These are phyloP conservation scores for Bombus vancouverensis DNA, from an alignment of 1,140 invertebrate species.

Conservation along the genomic window DNA sequence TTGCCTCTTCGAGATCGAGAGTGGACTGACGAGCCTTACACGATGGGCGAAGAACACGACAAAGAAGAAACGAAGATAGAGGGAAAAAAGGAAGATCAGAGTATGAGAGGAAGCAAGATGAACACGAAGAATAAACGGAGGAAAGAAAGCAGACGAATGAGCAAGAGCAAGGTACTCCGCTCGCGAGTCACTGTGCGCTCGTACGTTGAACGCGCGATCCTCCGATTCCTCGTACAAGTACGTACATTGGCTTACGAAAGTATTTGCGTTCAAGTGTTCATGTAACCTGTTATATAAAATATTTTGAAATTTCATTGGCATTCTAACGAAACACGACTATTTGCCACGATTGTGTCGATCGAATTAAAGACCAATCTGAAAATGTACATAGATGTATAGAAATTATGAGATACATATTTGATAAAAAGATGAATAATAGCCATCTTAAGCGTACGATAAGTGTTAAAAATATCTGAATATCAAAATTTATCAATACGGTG, in stretches of 20 bases:
- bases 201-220: neutral
- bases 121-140: neutral
- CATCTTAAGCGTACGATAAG: too few species aligned
- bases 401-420: too few species aligned
- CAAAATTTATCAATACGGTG: too few species aligned
- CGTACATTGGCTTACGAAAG: neutral
- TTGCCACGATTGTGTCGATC: too few species aligned
- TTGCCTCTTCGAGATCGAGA: slow-evolving; percentile 74
- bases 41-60: neutral
- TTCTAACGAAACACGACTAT: too few species aligned
- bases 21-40: slow-evolving; percentile 63
- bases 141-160: slow-evolving; percentile 21
- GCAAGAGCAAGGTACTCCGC: slow-evolving; percentile 37
- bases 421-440: too few species aligned
- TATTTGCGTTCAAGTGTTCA: too few species aligned
- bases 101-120: neutral
- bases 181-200: slow-evolving; percentile 21
- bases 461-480: too few species aligned
- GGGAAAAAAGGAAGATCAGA: neutral
- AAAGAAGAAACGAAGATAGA: neutral
- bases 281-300: too few species aligned
- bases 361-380: too few species aligned
- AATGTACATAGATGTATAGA: too few species aligned
- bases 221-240: neutral
- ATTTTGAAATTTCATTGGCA: neutral